A percentile compares a stretch with the other conserved stretches of the same genome.
Conservation (phyloP, 2,113 vertebrate genomes). For the Eulemur macaco region DNA sequence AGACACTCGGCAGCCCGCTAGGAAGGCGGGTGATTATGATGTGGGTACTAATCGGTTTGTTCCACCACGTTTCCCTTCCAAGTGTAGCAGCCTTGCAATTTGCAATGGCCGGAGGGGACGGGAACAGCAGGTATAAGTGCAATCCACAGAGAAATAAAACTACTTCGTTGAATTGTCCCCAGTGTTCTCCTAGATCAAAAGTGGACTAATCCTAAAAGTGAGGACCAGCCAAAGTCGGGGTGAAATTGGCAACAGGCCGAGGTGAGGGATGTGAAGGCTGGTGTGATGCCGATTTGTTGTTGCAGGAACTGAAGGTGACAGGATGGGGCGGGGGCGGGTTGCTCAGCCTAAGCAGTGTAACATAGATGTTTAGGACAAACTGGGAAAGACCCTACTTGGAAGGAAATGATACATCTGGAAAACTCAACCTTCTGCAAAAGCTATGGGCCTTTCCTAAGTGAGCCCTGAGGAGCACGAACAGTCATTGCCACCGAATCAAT, state of each 20-base stretch:
- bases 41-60: not conserved
- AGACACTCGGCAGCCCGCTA: constrained; percentile 66
- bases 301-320: not conserved
- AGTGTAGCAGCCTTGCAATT: not conserved
- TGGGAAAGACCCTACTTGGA: not conserved
- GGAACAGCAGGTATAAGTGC: not conserved
- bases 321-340: rapidly evolving
- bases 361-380: not conserved
- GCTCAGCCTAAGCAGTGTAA: not conserved
- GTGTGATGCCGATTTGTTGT: not conserved
- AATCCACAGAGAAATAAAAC: not conserved
- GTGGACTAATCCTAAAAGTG: not conserved
- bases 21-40: constrained; percentile 62
- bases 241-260: rapidly evolving
- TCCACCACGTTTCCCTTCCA: not conserved
- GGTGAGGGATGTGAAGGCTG: rapidly evolving
- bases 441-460: not conserved
- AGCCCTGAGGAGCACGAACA: not conserved
- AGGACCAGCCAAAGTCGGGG: too few species aligned
- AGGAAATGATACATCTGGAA: not conserved
- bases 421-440: not conserved
- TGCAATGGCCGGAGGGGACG: not conserved
- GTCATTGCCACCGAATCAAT: not conserved
- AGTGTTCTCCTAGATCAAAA: not conserved
- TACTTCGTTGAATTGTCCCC: not conserved